These are phyloP conservation scores for Heliconius melpomene DNA, from an alignment of 1,140 invertebrate species.

Conservation along the genomic window DNA sequence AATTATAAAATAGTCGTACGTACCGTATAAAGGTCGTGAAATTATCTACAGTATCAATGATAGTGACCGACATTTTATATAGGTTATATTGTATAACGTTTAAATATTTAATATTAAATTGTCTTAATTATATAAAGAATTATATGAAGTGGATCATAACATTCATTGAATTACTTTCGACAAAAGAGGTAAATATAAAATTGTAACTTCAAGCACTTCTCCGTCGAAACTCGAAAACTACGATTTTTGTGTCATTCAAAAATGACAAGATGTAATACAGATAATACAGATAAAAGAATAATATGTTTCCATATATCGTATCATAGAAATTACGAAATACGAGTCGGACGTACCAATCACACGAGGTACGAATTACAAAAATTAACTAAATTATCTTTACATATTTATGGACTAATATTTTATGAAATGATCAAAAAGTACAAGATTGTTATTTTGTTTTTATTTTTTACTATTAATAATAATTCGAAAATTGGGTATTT, in stretches of 20 bases:
- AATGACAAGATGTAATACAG: not conserved
- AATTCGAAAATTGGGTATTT: too few species aligned
- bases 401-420: too few species aligned
- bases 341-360: too few species aligned
- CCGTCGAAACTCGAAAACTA: not conserved
- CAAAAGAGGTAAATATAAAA: not conserved
- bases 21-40: conserved; percentile 67
- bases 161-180: not conserved
- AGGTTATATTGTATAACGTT: conserved; percentile 44
- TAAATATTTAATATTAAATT: not conserved
- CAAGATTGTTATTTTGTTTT: too few species aligned
- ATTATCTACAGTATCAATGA: conserved; percentile 57
- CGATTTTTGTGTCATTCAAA: not conserved
- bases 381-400: too few species aligned
- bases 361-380: too few species aligned
- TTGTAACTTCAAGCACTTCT: not conserved
- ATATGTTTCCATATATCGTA: too few species aligned
- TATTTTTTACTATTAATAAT: too few species aligned
- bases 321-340: too few species aligned
- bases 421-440: too few species aligned
- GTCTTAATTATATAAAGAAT: not conserved
- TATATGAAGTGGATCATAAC: not conserved
- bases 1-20: not conserved
- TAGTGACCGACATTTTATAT: conserved; percentile 61
- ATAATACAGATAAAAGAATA: not conserved